These are phyloP conservation scores for Cactoblastis cactorum DNA, from an alignment of 2,888 invertebrate genomes.

Conservation along the genomic window DNA sequence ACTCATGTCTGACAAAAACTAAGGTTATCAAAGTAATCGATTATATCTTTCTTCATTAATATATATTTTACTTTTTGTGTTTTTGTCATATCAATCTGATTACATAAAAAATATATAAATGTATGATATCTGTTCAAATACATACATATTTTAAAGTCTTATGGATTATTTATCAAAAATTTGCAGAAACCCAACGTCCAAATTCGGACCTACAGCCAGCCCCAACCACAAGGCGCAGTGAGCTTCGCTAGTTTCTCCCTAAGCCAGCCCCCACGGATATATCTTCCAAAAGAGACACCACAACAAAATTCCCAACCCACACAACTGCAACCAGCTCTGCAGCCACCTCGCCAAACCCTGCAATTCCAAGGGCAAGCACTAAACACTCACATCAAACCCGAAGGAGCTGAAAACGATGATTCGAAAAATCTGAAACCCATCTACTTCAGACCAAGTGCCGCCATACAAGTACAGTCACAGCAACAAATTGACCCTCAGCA, in stretches of 20 bases:
- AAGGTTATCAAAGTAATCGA: no score
- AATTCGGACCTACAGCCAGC: background rate
- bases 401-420: no score
- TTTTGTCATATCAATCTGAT: no score
- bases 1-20: no score
- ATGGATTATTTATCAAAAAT: no score
- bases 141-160: no score
- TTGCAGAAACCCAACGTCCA: constrained; percentile 2
- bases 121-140: no score
- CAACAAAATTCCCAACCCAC: constrained; percentile 12
- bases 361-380: constrained; percentile 21
- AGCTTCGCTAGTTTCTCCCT: constrained; percentile 60
- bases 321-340: constrained; percentile 17
- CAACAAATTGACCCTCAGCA: constrained; percentile 27
- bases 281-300: constrained; percentile 9
- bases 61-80: no score
- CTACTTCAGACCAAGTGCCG: constrained; percentile 24
- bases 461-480: constrained; percentile 16
- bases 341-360: constrained; percentile 15
- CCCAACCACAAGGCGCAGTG: constrained; percentile 32
- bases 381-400: constrained; percentile 16
- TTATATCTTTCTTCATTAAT: no score
- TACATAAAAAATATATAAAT: no score
- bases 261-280: constrained; percentile 31
- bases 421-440: constrained; percentile 16